Evolutionary conservation across 1,140 invertebrate genomes (phyloP).

Genomic region (Pinna nobilis): DNA sequence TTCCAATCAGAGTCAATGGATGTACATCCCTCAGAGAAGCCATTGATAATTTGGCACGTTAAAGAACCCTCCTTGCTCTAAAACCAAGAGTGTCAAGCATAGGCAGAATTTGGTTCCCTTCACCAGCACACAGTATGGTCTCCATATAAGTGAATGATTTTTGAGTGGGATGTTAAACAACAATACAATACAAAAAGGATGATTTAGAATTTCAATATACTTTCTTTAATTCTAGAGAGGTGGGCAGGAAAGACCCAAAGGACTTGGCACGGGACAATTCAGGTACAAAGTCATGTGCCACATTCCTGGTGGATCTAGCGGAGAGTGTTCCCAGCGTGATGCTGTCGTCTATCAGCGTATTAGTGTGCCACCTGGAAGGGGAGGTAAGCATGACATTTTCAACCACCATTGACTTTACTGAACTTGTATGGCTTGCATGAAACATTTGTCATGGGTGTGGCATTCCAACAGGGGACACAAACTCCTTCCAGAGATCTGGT

Average conservation of each 20-base stretch:
- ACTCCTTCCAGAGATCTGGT: not conserved
- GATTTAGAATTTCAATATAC: not conserved
- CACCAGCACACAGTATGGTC: constrained; percentile 80
- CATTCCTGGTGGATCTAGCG: constrained; percentile 83
- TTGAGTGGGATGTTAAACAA: constrained; percentile 83
- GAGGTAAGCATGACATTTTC: constrained; percentile 70
- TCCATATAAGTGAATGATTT: too few species aligned
- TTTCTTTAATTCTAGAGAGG: constrained; percentile 79
- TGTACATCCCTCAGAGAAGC: too few species aligned
- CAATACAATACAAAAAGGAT: constrained; percentile 71
- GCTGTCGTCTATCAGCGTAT: constrained; percentile 79
- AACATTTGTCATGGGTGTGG: not conserved
- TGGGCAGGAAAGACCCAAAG: constrained; percentile 78
- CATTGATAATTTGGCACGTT: too few species aligned
- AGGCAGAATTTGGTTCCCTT: too few species aligned
- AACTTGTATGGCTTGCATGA: too few species aligned
- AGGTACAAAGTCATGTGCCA: constrained; percentile 80
- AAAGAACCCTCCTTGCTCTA: too few species aligned
- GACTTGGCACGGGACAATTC: constrained; percentile 77
- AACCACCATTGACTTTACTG: too few species aligned
- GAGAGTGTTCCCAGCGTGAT: constrained; percentile 81
- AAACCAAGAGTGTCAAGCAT: too few species aligned
- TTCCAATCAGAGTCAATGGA: too few species aligned
- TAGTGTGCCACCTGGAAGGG: constrained; percentile 78
- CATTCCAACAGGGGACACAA: not conserved